Conservation (phyloP, 2,797 vertebrate genomes). For the Hephaestus fuliginosus region DNA sequence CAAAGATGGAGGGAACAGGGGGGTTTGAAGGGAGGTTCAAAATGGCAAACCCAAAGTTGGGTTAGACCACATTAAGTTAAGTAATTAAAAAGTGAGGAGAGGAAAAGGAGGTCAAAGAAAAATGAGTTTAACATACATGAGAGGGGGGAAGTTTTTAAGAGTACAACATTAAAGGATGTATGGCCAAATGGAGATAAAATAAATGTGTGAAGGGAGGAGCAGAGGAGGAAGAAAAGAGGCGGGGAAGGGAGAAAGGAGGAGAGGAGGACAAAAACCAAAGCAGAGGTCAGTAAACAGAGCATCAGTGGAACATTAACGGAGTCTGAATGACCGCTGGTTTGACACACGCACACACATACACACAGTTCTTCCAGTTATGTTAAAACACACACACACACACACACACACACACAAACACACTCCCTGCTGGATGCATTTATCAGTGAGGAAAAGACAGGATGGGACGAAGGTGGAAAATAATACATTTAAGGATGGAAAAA, state of each 20-base stretch:
- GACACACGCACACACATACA: slow-evolving; percentile 30
- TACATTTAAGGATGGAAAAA: slow-evolving; percentile 29
- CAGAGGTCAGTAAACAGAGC: slow-evolving; percentile 84
- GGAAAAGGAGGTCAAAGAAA: slow-evolving; percentile 32
- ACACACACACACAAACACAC: slow-evolving; percentile 58
- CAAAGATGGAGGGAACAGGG: slow-evolving; percentile 76
- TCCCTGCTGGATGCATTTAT: slow-evolving; percentile 61
- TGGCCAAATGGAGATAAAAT: slow-evolving; percentile 63
- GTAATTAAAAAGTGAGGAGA: slow-evolving; percentile 11
- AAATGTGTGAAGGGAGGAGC: slow-evolving; percentile 88
- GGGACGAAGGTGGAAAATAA: slow-evolving; percentile 43
- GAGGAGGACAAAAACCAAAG: slow-evolving; percentile 87
- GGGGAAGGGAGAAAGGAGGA: slow-evolving; percentile 83
- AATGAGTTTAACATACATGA: slow-evolving; percentile 51
- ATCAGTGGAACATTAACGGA: slow-evolving; percentile 84
- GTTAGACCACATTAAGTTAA: slow-evolving; percentile 76
- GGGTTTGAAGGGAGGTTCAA: slow-evolving; percentile 37
- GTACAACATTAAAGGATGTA: slow-evolving; percentile 31
- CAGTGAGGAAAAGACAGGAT: slow-evolving; percentile 61
- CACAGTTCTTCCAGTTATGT: slow-evolving; percentile 7
- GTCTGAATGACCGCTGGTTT: slow-evolving; percentile 77
- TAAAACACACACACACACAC: slow-evolving; percentile 32
- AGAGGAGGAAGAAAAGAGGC: slow-evolving; percentile 79
- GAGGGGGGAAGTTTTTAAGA: slow-evolving; percentile 17
- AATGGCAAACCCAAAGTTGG: slow-evolving; percentile 67